phyloP scores from a whole-genome alignment of 2,797 vertebrate genomes.

The Alcedo quadribrachys region DNA sequence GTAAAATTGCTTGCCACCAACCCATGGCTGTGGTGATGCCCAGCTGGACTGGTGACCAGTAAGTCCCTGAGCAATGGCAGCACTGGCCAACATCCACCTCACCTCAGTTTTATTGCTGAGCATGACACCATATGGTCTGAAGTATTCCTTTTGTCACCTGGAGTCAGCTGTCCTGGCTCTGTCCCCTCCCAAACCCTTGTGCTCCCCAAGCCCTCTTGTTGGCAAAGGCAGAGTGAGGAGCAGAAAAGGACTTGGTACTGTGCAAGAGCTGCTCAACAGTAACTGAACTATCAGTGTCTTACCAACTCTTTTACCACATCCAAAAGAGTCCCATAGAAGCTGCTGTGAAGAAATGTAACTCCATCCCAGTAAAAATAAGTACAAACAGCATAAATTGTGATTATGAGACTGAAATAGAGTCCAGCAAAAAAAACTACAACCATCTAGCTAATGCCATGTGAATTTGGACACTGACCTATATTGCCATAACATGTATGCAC shows the following conservation, averaged over 20 bases:
- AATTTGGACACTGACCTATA: neutral
- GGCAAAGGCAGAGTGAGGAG: fast-evolving
- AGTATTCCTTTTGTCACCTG: neutral
- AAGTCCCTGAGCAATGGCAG: fast-evolving
- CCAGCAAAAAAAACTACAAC: neutral
- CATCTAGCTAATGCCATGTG: fast-evolving
- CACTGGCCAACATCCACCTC: neutral
- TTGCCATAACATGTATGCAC: fast-evolving
- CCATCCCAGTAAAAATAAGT: neutral
- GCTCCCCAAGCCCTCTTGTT: fast-evolving
- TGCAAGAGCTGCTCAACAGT: fast-evolving
- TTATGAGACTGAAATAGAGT: neutral
- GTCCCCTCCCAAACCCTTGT: neutral
- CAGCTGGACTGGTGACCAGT: neutral
- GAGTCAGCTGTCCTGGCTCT: neutral
- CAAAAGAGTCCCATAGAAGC: neutral
- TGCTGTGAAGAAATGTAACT: neutral
- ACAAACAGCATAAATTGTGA: neutral
- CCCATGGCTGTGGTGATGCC: fast-evolving
- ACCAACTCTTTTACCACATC: neutral
- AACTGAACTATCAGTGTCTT: neutral
- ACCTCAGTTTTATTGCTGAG: neutral
- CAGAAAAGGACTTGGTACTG: neutral
- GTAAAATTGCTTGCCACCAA: fast-evolving
- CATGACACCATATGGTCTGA: fast-evolving